Conservation (phyloP, 2,113 vertebrate genomes). For the Pheucticus melanocephalus region DNA sequence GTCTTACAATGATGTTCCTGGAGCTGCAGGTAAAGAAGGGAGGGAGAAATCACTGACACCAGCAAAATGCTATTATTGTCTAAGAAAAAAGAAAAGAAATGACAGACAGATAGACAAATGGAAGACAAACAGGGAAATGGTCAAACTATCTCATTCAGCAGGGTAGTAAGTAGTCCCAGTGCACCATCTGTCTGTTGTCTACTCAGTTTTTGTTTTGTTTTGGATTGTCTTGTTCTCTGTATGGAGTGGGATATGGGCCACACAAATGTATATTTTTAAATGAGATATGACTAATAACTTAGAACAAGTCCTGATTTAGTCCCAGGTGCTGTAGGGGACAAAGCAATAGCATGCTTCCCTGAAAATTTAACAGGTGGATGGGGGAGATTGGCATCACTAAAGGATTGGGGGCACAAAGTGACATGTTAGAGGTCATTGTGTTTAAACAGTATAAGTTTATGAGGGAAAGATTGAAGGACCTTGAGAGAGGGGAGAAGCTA, state of each 20-base stretch:
- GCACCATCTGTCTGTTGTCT: neutral
- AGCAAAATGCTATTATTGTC: neutral
- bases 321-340: neutral
- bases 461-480: neutral
- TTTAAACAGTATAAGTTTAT: neutral
- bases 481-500: neutral
- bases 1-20: rapidly evolving
- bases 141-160: neutral
- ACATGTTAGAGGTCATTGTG: neutral
- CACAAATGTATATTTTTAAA: neutral
- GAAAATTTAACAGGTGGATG: neutral
- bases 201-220: rapidly evolving
- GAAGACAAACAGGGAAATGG: neutral
- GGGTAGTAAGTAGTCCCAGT: neutral
- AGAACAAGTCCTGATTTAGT: neutral
- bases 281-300: neutral
- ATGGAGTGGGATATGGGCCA: neutral
- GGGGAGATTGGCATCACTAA: neutral
- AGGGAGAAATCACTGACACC: neutral
- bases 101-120: neutral
- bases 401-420: neutral
- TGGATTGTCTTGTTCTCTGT: neutral
- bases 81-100: neutral
- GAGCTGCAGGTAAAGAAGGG: neutral
- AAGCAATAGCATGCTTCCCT: neutral